Base-by-base conservation (phyloP, 2,113 vertebrate species). In the Vicugna pacos region DNA sequence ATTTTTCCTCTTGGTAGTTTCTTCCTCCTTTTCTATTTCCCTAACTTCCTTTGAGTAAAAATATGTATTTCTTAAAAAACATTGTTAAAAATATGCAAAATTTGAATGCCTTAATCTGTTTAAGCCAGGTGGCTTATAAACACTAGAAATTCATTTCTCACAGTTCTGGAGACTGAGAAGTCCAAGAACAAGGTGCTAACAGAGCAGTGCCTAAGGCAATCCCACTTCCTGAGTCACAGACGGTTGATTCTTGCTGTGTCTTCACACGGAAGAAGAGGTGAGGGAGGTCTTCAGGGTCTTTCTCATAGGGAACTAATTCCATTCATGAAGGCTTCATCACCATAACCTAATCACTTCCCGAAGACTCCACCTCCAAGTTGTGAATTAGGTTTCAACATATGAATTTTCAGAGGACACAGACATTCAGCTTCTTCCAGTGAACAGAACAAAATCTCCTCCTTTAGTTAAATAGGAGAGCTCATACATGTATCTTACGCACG, bases 1-100 rank as follows among this genome's bases (percentile, higher is more conserved):
- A 50, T 58, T 64, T 83, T 52, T 54, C 7, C 19, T 89, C 2
- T 28, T 28, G 65, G 6, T 67, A 48, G 62, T 64, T 48, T 77
- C n/a, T 85, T 69, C 14, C 67, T 70, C 84, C 50, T 84, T 97
- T 50, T 50, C 42, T 92, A 30, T 62, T 86, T 85, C 50, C 15
- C 12, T 60, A 62, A 48, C 42, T 64, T 77, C 52, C 28, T 83
- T 56, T 84, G 7, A 91, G 46, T 65, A 62, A 83, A 72, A 56
- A 79, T 14, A 48, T 73, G 6, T 22, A 64, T 60, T 69, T 73
- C 12, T 79, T 79, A 35, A 79, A 83, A 95, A 46, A 22, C 6
- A 30, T 72, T 56, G 6, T 38, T 77, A 58, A 73, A 92, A 46
- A 72, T 38, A 64, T 24, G 35, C 15, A 46, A 87, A 48, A 48